Evolutionary conservation across 2,888 invertebrate genomes (phyloP).

Genomic region (Vanessa cardui): DNA sequence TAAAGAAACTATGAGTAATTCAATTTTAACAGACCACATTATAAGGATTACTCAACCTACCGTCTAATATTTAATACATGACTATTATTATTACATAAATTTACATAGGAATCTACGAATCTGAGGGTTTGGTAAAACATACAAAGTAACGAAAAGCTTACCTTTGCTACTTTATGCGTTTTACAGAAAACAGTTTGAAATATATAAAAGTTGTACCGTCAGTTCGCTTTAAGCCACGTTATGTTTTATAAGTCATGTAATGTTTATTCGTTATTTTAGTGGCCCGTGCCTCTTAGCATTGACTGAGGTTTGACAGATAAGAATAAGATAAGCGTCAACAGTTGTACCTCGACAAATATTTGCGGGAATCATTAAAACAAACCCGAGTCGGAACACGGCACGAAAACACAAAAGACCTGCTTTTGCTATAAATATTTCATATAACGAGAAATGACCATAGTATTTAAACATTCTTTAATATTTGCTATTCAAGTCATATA

Average conservation of each 20-base stretch:
- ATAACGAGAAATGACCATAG: neutral
- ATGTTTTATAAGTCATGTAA: conserved; percentile 14
- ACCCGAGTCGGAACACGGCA: conserved; percentile 58
- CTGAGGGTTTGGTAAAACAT: too few species aligned
- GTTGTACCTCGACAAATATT: conserved; percentile 73
- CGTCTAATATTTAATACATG: too few species aligned
- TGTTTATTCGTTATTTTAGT: conserved; percentile 46
- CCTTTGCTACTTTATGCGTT: too few species aligned
- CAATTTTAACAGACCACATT: too few species aligned
- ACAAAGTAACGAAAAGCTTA: too few species aligned
- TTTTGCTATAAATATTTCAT: conserved; percentile 31
- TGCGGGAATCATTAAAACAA: conserved; percentile 74
- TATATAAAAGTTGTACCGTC: too few species aligned
- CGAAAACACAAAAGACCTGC: conserved; percentile 53
- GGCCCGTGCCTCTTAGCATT: conserved; percentile 75
- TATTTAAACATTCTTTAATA: neutral
- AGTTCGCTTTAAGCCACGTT: neutral
- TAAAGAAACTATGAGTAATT: too few species aligned
- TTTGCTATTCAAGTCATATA: conserved; percentile 3
- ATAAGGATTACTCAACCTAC: too few species aligned
- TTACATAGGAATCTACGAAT: too few species aligned
- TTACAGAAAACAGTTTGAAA: too few species aligned
- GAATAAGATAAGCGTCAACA: conserved; percentile 72
- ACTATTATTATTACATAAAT: too few species aligned
- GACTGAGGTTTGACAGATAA: conserved; percentile 83